A percentile compares a stretch with the other conserved stretches of the same genome.
Conservation (phyloP, 2,797 vertebrate species). For the Austrolebias charrua region DNA sequence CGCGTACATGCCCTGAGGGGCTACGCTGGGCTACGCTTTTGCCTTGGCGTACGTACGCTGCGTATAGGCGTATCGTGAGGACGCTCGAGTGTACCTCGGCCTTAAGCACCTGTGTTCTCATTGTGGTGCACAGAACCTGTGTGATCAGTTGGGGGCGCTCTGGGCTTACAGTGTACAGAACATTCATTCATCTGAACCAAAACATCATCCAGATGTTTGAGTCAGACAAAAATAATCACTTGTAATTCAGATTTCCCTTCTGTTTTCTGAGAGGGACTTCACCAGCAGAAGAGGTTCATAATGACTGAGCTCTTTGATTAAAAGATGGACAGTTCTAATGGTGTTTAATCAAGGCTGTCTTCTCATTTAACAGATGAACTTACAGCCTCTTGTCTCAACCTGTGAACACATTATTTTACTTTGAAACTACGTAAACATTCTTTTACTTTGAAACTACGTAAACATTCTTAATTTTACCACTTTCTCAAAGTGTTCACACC, state of each 20-base stretch:
- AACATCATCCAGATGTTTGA: background rate
- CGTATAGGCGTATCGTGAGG: too few relatives aligned
- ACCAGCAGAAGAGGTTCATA: slow-evolving; percentile 20
- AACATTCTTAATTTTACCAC: slow-evolving; percentile 1
- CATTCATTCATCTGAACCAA: background rate
- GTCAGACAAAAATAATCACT: background rate
- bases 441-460: slow-evolving; percentile 12
- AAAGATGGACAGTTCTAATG: slow-evolving; percentile 11
- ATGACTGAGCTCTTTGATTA: slow-evolving; percentile 53
- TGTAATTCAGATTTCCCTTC: slow-evolving; percentile 16
- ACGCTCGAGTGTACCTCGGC: too few relatives aligned
- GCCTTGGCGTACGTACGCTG: too few relatives aligned
- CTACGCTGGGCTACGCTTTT: too few relatives aligned
- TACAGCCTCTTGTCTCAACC: slow-evolving; percentile 18
- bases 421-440: too few relatives aligned
- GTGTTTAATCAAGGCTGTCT: slow-evolving; percentile 42
- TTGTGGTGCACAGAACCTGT: background rate
- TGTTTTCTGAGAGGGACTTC: slow-evolving; percentile 12
- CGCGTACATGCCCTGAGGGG: too few relatives aligned
- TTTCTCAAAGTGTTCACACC: too few relatives aligned
- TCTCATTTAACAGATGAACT: slow-evolving; percentile 43
- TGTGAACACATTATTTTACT: slow-evolving; percentile 14
- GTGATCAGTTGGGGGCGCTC: slow-evolving; percentile 46
- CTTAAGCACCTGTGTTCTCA: too few relatives aligned
- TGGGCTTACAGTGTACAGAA: background rate